These are phyloP conservation scores for Dromas ardeola DNA, from an alignment of 2,113 vertebrate genomes.

Conservation along the genomic window DNA sequence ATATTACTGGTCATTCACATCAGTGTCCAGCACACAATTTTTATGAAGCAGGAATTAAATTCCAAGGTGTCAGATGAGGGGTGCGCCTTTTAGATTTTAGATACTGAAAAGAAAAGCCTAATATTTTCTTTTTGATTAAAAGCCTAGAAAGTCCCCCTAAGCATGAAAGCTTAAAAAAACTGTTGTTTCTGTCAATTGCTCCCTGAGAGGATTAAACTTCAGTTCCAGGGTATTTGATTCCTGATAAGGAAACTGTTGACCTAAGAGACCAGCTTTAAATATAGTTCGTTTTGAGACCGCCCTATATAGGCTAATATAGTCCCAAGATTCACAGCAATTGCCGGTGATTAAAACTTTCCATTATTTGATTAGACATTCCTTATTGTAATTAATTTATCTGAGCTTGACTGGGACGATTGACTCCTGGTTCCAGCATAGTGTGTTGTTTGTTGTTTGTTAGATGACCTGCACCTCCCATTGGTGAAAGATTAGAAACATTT, in stretches of 20 bases:
- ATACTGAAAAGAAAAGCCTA: slow-evolving; percentile 20
- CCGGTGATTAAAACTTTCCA: slow-evolving; percentile 63
- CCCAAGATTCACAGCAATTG: slow-evolving; percentile 60
- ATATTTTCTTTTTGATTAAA: slow-evolving; percentile 58
- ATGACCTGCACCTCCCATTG: slow-evolving; percentile 65
- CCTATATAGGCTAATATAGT: slow-evolving; percentile 33
- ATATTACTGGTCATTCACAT: not conserved
- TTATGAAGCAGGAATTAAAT: not conserved
- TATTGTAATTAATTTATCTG: slow-evolving; percentile 60
- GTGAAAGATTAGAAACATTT: slow-evolving; percentile 74
- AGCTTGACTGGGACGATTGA: slow-evolving; percentile 18
- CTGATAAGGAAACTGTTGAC: slow-evolving; percentile 75
- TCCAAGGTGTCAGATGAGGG: not conserved
- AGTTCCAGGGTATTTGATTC: slow-evolving; percentile 71
- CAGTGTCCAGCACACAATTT: accelerated
- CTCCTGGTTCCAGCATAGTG: slow-evolving; percentile 13
- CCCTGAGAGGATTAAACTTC: slow-evolving; percentile 74
- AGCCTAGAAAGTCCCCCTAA: slow-evolving; percentile 62
- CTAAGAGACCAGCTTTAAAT: slow-evolving; percentile 72
- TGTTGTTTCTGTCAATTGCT: slow-evolving; percentile 71
- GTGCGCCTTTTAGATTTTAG: slow-evolving; percentile 2
- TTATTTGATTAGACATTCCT: slow-evolving; percentile 64
- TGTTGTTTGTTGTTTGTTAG: slow-evolving; percentile 65
- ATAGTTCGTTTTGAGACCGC: slow-evolving; percentile 58
- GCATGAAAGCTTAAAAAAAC: slow-evolving; percentile 63